phyloP scores from a whole-genome alignment of 2,113 vertebrate genomes.

The Capreolus pygargus region DNA sequence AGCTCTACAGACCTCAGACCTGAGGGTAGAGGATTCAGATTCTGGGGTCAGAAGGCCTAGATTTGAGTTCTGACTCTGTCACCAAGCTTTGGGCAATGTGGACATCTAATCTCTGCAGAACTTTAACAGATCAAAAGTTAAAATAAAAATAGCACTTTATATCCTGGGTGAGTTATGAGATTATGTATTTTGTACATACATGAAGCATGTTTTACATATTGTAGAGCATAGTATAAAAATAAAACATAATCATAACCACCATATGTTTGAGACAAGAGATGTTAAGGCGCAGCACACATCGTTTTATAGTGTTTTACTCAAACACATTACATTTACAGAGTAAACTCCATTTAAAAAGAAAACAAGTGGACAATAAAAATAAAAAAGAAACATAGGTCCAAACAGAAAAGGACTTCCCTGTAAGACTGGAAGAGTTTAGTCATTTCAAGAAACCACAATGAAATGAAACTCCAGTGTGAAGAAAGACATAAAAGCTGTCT shows the following conservation, averaged over 20 bases:
- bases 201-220: background rate
- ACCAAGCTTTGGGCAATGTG: too few species aligned
- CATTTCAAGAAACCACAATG: background rate
- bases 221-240: background rate
- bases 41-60: background rate
- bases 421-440: background rate
- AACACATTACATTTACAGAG: background rate
- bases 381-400: background rate
- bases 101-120: background rate
- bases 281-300: background rate
- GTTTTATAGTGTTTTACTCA: background rate
- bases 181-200: background rate
- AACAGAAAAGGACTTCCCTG: constrained; percentile 1
- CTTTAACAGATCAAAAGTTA: background rate
- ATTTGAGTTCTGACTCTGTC: background rate
- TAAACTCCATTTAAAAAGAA: background rate
- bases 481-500: background rate
- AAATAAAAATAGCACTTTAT: background rate
- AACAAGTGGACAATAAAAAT: background rate
- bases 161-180: background rate
- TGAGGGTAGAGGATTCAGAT: background rate
- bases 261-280: background rate
- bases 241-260: background rate
- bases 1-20: background rate
- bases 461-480: background rate